A percentile compares a stretch with the other conserved stretches of the same genome.
These are phyloP conservation scores for Harpagifer antarcticus DNA, from an alignment of 2,797 vertebrate species.

Conservation along the genomic window DNA sequence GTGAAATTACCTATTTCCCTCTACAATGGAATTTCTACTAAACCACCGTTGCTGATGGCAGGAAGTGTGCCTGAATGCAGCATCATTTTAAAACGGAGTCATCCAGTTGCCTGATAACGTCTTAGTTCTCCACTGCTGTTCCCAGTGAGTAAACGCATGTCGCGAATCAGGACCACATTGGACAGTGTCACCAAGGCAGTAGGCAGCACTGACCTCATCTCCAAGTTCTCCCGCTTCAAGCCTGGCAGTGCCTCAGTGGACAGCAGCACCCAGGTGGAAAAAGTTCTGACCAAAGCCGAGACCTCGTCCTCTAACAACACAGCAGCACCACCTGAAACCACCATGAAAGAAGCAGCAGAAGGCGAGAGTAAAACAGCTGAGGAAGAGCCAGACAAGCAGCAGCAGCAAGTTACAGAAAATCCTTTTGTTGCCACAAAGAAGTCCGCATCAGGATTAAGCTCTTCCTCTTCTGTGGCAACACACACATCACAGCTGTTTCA, in stretches of 20 bases:
- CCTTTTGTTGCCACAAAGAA: conserved; percentile 63
- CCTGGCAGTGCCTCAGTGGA: conserved; percentile 69
- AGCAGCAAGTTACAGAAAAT: conserved; percentile 60
- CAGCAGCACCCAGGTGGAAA: conserved; percentile 57
- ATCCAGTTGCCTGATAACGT: conserved; percentile 3
- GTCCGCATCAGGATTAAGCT: background rate
- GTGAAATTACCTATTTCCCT: background rate
- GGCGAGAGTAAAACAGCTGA: conserved; percentile 45
- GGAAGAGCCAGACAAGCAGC: conserved; percentile 17
- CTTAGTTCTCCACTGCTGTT: conserved; percentile 15
- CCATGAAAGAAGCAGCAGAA: conserved; percentile 70
- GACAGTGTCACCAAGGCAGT: conserved; percentile 94
- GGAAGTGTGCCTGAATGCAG: conserved; percentile 39
- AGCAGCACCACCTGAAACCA: conserved; percentile 10
- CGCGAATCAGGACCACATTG: conserved; percentile 93
- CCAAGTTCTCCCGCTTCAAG: conserved; percentile 90
- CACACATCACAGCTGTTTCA: conserved; percentile 86
- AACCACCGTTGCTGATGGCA: conserved; percentile 3
- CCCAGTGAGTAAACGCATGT: conserved; percentile 86
- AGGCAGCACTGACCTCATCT: conserved; percentile 90
- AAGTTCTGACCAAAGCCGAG: conserved; percentile 55
- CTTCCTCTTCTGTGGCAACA: conserved; percentile 74
- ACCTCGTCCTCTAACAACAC: conserved; percentile 17
- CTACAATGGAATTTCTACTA: background rate
- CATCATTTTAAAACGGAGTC: conserved; percentile 1